A percentile compares a stretch with the other conserved stretches of the same genome.
Evolutionary conservation across 2,888 invertebrate species (phyloP).

Genomic region (Palloptera scutellata): DNA sequence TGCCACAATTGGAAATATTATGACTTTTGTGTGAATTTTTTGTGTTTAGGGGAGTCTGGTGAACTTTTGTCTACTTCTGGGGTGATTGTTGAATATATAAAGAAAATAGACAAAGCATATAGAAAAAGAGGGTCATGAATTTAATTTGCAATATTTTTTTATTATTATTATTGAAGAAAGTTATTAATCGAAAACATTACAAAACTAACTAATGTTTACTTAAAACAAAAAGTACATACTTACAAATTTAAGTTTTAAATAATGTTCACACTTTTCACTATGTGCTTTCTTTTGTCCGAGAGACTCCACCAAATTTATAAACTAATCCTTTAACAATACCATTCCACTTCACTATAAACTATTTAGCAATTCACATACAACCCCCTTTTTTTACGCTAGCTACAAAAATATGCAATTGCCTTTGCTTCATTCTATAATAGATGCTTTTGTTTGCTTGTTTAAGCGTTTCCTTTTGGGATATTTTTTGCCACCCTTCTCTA

Average conservation of each 20-base stretch:
- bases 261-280: background rate
- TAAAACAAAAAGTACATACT: background rate
- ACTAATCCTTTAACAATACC: slow-evolving; percentile 18
- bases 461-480: slow-evolving; percentile 32
- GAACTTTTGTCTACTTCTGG: slow-evolving; percentile 16
- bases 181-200: too few relatives aligned
- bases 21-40: slow-evolving; percentile 26
- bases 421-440: slow-evolving; percentile 5
- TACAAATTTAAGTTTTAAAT: background rate
- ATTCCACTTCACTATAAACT: background rate
- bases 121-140: slow-evolving; percentile 29
- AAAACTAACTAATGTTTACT: background rate
- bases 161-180: too few relatives aligned
- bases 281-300: background rate
- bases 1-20: slow-evolving; percentile 25
- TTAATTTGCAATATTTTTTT: slow-evolving; percentile 18
- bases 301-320: background rate
- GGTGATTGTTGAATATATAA: background rate
- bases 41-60: slow-evolving; percentile 2
- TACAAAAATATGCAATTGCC: background rate
- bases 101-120: slow-evolving; percentile 17
- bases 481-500: background rate
- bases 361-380: slow-evolving; percentile 5
- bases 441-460: slow-evolving; percentile 32
- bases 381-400: background rate